These are phyloP conservation scores for Columbina picui DNA, from an alignment of 2,113 vertebrate genomes.

Conservation along the genomic window DNA sequence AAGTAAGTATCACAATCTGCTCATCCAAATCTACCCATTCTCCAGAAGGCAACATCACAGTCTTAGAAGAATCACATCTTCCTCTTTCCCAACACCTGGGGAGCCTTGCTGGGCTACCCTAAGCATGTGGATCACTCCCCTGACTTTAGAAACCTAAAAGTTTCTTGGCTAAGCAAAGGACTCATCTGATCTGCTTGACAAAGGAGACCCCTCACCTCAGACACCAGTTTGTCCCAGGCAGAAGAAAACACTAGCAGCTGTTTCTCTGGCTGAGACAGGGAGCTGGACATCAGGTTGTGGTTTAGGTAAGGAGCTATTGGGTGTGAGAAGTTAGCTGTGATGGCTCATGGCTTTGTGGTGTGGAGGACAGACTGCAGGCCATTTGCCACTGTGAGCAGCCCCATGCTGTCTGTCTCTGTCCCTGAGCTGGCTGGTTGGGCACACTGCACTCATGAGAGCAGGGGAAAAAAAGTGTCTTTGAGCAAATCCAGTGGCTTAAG, in stretches of 20 bases:
- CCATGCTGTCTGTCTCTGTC: neutral
- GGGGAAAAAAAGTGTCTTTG: neutral
- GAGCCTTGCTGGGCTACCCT: neutral
- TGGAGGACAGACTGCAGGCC: rapidly evolving
- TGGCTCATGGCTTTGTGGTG: neutral
- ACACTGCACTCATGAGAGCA: neutral
- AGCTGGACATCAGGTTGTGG: neutral
- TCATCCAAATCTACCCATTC: neutral
- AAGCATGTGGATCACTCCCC: neutral
- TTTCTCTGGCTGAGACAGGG: neutral
- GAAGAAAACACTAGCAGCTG: neutral
- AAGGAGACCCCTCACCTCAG: neutral
- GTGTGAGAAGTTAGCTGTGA: neutral
- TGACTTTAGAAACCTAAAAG: neutral
- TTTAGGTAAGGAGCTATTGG: neutral
- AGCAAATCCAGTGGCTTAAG: neutral
- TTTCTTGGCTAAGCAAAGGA: neutral
- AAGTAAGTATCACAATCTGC: neutral
- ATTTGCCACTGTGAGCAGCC: neutral
- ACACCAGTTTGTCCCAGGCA: neutral
- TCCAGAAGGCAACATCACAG: neutral
- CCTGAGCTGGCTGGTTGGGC: neutral
- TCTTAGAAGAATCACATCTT: neutral
- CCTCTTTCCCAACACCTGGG: neutral
- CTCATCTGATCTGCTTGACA: neutral